Base-by-base conservation (phyloP, 2,888 invertebrate genomes). In the Dynastes tityus region DNA sequence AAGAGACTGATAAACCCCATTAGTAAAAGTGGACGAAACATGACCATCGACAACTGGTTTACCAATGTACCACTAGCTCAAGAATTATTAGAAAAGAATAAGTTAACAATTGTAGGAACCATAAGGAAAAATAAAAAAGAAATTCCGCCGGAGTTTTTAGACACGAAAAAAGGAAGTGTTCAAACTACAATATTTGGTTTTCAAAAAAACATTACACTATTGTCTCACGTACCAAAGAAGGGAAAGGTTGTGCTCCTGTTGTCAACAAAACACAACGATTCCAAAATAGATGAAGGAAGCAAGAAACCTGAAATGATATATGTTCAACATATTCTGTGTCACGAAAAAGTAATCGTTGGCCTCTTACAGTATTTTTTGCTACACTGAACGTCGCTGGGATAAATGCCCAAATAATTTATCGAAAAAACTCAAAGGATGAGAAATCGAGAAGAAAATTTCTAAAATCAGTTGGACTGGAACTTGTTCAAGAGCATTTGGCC, bases 1-100 rank as follows among this genome's bases (percentile, higher is more conserved):
- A 53, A 71, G 51, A 49, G 53, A 49, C 29, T 71, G 71, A 53
- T 71, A 29, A 29, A 71, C 49, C 29, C 51, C 49, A 71, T 71
- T 29, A 53, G 53, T 3, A 71, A 71, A 22, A 51, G 53, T 27
- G 53, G 71, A 4, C 49, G 71, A 53, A 71, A 53, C 29, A 53
- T 71, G 9, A 71, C 71, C 11, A 16, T 51, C 16, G 49, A 71
- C 53, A 71, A 71, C 49, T 71, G 71, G 71, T 71, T 71, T 51
- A 71, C 27, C 49, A 71, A 51, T 51, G 16, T 51, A 22, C 51
- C 16, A 51, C 49, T 71, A 27, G 71, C 53, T 71, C 51, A 51
- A n/a, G 71, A 71, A 11, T 51, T 9, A 71, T 1, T 49, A 49
- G 49, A 49, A 49, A 49, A 49, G 49, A 49, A 49, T 22, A 22